Evolutionary conservation across 2,888 invertebrate genomes (phyloP), one percentile per base, ranked within the genome.

Genomic region (Acanthococcus lagerstroemiae): DNA sequence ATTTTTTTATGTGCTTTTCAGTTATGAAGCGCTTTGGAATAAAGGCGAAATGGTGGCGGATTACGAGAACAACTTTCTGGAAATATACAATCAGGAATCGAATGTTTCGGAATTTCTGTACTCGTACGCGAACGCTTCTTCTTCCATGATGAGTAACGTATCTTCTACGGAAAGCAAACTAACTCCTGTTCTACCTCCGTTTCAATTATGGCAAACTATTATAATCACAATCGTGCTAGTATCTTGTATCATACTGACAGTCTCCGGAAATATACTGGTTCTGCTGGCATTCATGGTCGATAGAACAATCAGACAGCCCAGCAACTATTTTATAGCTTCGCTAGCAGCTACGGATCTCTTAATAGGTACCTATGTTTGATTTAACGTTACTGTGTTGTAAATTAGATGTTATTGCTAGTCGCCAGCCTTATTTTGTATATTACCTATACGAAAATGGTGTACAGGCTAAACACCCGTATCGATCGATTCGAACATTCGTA

Each of bases 321-420:
- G 95, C 77, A 99, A 99, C 80, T 99, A 97, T 80, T 99, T 97
- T 81, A 96, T 99, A 71, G 96, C 96, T 7, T 97, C 97, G 0
- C 82, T 99, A 69, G 99, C 99, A 55, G 92, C 95, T 66, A 95
- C 95, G 7, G 96, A 97, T 77, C 86, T 97, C 81, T 82, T 97
- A 69, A 99, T 99, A 77, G 99, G 90, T 87, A 78, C 80, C 44
- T 57, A 37, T 37, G n/a, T n/a, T n/a, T n/a, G 48, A 19, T 9
- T 48, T 48, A 9, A 48, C 48, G 3, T 19, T 19, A 17, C n/a
- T n/a, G n/a, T n/a, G n/a, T n/a, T n/a, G n/a, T n/a, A n/a, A n/a
- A n/a, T n/a, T n/a, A n/a, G n/a, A n/a, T n/a, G n/a, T n/a, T n/a
- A n/a, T n/a, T n/a, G n/a, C n/a, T n/a, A n/a, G n/a, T n/a, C n/a